Evolutionary conservation across 2,797 vertebrate species (phyloP).

Genomic region (Hoplostethus atlanticus): DNA sequence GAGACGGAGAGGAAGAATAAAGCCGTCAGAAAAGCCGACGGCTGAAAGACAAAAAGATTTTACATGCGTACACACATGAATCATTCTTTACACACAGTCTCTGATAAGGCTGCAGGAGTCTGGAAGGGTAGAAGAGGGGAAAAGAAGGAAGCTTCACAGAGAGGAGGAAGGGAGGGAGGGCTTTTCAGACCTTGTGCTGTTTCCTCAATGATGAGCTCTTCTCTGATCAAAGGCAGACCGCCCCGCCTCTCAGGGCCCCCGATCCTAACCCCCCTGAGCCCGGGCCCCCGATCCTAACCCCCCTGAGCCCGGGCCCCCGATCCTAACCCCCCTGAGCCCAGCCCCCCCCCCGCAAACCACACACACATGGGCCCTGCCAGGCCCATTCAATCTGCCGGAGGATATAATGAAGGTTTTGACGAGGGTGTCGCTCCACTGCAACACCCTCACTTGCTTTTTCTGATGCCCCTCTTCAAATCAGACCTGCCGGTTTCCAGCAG

Average conservation of each 20-base stretch:
- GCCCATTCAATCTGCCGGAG: slow-evolving; percentile 3
- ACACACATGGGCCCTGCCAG: slow-evolving; percentile 20
- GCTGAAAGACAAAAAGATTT: neutral
- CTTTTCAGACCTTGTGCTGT: neutral
- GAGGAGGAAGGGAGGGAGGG: neutral
- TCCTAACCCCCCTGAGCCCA: slow-evolving; percentile 8
- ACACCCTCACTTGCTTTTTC: slow-evolving; percentile 9
- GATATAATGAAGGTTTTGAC: slow-evolving; percentile 48
- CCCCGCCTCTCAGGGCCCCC: slow-evolving; percentile 17
- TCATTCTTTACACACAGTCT: neutral
- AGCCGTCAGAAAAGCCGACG: neutral
- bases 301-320: slow-evolving; percentile 19
- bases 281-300: neutral
- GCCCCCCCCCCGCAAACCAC: neutral
- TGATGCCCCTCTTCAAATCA: slow-evolving; percentile 33
- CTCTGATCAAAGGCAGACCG: slow-evolving; percentile 58
- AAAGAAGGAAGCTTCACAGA: neutral
- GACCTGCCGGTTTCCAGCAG: slow-evolving; percentile 47
- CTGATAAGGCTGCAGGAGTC: neutral
- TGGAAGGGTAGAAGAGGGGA: neutral
- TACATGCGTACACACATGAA: neutral
- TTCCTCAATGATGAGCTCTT: slow-evolving; percentile 55
- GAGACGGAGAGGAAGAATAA: slow-evolving; percentile 1
- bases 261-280: slow-evolving; percentile 10
- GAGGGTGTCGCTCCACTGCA: neutral